These are phyloP conservation scores for Xylocampa areola DNA, from an alignment of 2,888 invertebrate species.

Conservation along the genomic window DNA sequence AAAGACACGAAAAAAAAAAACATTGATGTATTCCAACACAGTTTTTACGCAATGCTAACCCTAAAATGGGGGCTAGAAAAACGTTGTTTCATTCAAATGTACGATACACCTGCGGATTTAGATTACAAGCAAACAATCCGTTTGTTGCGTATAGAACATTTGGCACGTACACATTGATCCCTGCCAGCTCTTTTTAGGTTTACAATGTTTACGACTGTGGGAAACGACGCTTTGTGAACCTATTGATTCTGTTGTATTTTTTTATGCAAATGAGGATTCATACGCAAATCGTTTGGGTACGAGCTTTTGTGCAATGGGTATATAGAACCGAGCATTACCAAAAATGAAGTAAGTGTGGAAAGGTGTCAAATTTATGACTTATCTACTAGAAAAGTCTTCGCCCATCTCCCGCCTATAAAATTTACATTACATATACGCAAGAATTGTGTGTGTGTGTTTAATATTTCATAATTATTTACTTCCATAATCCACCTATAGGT, in stretches of 20 bases:
- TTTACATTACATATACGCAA: too few species aligned
- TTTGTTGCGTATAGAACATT: constrained; percentile 52
- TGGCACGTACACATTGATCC: constrained; percentile 45
- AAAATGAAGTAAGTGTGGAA: too few species aligned
- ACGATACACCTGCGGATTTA: constrained; percentile 54
- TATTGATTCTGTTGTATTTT: constrained; percentile 17
- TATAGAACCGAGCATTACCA: too few species aligned
- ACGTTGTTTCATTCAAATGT: constrained; percentile 57
- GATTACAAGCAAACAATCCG: constrained; percentile 61
- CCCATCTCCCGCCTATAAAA: too few species aligned
- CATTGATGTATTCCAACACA: constrained; percentile 27
- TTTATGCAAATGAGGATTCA: too few species aligned
- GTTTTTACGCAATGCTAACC: constrained; percentile 46
- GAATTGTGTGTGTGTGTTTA: too few species aligned
- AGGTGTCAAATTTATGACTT: too few species aligned
- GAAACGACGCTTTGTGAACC: constrained; percentile 18
- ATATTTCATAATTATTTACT: too few species aligned
- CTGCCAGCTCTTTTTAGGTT: constrained; percentile 38
- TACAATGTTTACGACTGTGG: constrained; percentile 34
- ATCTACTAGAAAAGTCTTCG: too few species aligned
- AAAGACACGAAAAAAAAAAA: constrained; percentile 24
- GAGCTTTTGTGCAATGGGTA: too few species aligned
- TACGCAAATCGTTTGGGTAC: too few species aligned
- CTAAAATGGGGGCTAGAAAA: constrained; percentile 47
- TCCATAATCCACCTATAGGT: too few species aligned